These are phyloP conservation scores for Pterocles gutturalis DNA, from an alignment of 2,113 vertebrate genomes.

Conservation along the genomic window DNA sequence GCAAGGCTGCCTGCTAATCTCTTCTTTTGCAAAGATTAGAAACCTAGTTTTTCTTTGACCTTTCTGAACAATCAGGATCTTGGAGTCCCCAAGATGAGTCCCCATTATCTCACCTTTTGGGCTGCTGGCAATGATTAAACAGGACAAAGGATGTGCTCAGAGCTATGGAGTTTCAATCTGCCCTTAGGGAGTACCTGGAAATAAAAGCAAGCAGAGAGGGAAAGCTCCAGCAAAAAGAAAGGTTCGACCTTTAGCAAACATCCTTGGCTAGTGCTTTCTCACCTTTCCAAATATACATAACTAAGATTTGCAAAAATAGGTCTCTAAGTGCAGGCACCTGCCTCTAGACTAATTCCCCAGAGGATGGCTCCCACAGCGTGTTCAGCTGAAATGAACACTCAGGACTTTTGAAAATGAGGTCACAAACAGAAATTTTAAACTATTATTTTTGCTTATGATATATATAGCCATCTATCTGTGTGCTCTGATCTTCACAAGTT, in stretches of 20 bases:
- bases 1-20: constrained; percentile 53
- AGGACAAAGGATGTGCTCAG: constrained; percentile 43
- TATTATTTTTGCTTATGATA: not conserved
- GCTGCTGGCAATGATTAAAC: constrained; percentile 45
- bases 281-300: constrained; percentile 40
- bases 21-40: constrained; percentile 47
- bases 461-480: not conserved
- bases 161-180: not conserved
- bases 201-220: constrained; percentile 34
- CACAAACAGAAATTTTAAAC: not conserved
- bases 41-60: constrained; percentile 53
- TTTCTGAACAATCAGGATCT: constrained; percentile 61
- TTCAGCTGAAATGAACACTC: not conserved
- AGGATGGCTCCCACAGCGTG: not conserved
- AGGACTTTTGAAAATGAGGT: not conserved
- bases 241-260: constrained; percentile 35
- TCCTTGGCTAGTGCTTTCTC: not conserved
- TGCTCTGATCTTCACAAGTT: not conserved
- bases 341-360: not conserved
- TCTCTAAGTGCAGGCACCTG: not conserved
- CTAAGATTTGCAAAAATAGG: constrained; percentile 27
- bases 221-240: constrained; percentile 36
- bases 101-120: constrained; percentile 50
- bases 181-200: constrained; percentile 23
- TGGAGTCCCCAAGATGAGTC: constrained; percentile 32